Evolutionary conservation across 2,888 invertebrate genomes (phyloP), one percentile per base, ranked within the genome.

Genomic region (Hybos culiciformis): DNA sequence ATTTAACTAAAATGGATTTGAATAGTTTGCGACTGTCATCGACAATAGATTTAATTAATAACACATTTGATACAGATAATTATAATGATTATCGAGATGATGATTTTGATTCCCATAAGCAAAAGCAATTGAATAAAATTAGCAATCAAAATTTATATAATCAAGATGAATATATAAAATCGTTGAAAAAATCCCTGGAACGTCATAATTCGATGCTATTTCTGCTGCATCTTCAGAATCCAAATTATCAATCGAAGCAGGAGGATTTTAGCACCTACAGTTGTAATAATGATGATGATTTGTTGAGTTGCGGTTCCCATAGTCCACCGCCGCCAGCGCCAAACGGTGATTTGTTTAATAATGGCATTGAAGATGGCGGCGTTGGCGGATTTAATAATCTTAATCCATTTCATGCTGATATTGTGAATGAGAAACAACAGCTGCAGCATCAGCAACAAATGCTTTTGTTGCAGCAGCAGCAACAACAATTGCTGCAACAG

Each of bases 321-420:
- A 82, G 82, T 59, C 85, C 85, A 3, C 85, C 85, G 3, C 86
- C 86, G 4, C 86, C 86, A 20, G 85, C 86, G 1, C 85, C 86
- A 1, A 76, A 76, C 45, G 82, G 83, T 59, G 72, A 73, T 21
- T 65, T 29, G 33, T 29, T 39, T 6, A 44, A 39, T 24, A n/a
- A 20, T 42, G 6, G 39, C 41, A 20, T 15, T 45, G 19, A 31
- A 40, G 23, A 26, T 17, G 17, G 17, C 19, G 12, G 4, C 19
- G 11, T 21, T 37, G 14, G n/a, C 12, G 11, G 15, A 23, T 7
- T 26, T 18, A 15, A 38, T 24, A 4, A 26, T 26, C 21, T 19
- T 33, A 19, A 39, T 41, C 11, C 14, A 11, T 31, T 36, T 14
- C 23, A 37, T 37, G 18, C 29, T 31, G 37, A 37, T 37, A 21